phyloP scores from a whole-genome alignment of 2,888 invertebrate species.

The Synergus gifuensis region DNA sequence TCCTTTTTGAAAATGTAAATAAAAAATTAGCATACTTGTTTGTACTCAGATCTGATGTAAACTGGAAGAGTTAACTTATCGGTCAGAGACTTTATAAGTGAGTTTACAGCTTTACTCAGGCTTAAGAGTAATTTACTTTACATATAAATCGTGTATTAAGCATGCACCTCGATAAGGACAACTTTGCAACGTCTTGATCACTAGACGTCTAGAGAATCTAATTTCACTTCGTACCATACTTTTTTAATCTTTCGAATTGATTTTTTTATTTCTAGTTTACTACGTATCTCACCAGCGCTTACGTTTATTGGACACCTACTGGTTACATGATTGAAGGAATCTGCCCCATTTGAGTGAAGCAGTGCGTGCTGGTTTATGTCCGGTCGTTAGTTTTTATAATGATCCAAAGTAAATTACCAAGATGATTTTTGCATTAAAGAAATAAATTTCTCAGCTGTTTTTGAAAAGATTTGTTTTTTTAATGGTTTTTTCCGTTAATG shows the following conservation, averaged over 20 bases:
- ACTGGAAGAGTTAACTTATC: slow-evolving; percentile 26
- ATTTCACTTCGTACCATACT: not conserved
- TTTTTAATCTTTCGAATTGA: not conserved
- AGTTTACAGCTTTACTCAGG: slow-evolving; percentile 29
- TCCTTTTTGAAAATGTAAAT: slow-evolving; percentile 29
- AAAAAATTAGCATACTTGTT: slow-evolving; percentile 35
- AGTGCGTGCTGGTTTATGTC: slow-evolving; percentile 23
- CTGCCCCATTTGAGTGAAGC: slow-evolving; percentile 8
- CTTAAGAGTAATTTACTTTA: slow-evolving; percentile 25
- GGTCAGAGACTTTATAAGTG: slow-evolving; percentile 37
- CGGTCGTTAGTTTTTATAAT: not conserved
- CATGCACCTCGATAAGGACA: not conserved
- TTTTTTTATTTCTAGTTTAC: slow-evolving; percentile 11
- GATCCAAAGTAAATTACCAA: not conserved
- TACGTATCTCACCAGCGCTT: not conserved
- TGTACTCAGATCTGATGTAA: slow-evolving; percentile 3
- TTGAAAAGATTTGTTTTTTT: not conserved
- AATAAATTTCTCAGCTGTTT: not conserved
- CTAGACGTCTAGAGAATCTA: not conserved
- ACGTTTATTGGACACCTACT: slow-evolving; percentile 37
- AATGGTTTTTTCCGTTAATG: not conserved
- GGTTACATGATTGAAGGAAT: slow-evolving; percentile 34
- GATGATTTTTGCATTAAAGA: not conserved
- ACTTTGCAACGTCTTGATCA: not conserved
- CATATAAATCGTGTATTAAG: slow-evolving; percentile 33